Evolutionary conservation across 2,797 vertebrate species (phyloP).

Genomic region (Miichthys miiuy): DNA sequence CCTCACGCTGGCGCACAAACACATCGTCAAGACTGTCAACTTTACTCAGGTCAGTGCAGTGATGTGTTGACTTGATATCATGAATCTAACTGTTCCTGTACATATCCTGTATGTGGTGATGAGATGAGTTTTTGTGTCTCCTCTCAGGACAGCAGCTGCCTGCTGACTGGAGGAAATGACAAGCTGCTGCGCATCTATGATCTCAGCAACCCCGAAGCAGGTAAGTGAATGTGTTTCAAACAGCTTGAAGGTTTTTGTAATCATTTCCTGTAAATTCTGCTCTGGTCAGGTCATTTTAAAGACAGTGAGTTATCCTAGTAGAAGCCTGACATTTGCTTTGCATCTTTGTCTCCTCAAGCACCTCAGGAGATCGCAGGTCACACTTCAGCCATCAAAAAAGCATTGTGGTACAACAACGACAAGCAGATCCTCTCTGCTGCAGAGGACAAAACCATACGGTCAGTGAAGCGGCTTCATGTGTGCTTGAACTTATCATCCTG

Average conservation of each 20-base stretch:
- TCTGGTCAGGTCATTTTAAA: not conserved
- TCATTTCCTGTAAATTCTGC: not conserved
- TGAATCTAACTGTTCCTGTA: not conserved
- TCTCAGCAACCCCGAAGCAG: constrained; percentile 92
- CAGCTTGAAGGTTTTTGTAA: not conserved
- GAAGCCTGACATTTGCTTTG: not conserved
- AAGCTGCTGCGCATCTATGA: constrained; percentile 97
- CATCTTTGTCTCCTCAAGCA: constrained; percentile 77
- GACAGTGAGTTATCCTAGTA: not conserved
- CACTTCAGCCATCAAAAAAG: constrained; percentile 96
- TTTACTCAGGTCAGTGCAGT: constrained; percentile 91
- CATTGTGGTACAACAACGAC: constrained; percentile 95
- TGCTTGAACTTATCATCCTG: not conserved
- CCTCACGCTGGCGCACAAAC: constrained; percentile 96
- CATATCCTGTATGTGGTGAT: not conserved
- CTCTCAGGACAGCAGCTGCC: constrained; percentile 92
- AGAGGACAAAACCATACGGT: constrained; percentile 98
- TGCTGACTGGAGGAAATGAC: constrained; percentile 96
- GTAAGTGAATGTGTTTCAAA: constrained; percentile 72
- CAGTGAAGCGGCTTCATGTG: constrained; percentile 53
- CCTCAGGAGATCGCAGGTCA: constrained; percentile 94
- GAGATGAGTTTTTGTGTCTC: not conserved
- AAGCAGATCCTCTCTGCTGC: constrained; percentile 95
- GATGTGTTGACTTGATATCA: not conserved
- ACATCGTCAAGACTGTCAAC: constrained; percentile 97